Conservation (phyloP, 2,113 vertebrate genomes). For the Lophotis ruficrista region DNA sequence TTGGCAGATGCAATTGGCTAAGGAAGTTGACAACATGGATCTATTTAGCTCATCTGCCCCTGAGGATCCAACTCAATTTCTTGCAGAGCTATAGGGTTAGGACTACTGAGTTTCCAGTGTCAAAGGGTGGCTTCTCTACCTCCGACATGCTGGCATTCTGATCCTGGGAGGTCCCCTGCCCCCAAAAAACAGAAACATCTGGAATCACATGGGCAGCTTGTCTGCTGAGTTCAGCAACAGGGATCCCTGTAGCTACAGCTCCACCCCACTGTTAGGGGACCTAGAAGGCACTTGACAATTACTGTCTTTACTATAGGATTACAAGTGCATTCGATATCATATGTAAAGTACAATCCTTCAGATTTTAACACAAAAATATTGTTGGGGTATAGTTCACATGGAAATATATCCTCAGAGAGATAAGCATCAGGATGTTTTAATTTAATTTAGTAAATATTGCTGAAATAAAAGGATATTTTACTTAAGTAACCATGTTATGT, state of each 20-base stretch:
- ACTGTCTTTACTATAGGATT: conserved; percentile 17
- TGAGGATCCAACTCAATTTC: conserved; percentile 22
- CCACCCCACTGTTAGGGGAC: conserved; percentile 53
- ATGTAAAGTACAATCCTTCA: neutral
- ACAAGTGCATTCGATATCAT: neutral
- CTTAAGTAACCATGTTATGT: conserved; percentile 20
- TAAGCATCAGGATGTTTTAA: conserved; percentile 23
- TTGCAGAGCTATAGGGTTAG: conserved; percentile 22
- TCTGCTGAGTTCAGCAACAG: conserved; percentile 73
- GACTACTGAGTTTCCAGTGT: conserved; percentile 48
- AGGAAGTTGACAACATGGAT: neutral
- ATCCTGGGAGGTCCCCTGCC: conserved; percentile 65
- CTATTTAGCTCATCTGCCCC: conserved; percentile 19
- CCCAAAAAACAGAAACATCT: conserved; percentile 65
- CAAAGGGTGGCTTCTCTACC: conserved; percentile 40
- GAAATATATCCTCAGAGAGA: conserved; percentile 4
- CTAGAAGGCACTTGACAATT: conserved; percentile 38
- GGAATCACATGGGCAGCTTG: conserved; percentile 62
- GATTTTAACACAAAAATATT: conserved; percentile 26
- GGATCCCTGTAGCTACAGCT: conserved; percentile 40
- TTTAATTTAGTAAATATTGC: conserved; percentile 30
- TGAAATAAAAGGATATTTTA: conserved; percentile 34
- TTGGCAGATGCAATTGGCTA: neutral
- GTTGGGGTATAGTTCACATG: neutral
- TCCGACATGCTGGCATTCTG: conserved; percentile 53